Evolutionary conservation across 2,113 vertebrate genomes (phyloP), one percentile per base, ranked within the genome.

Genomic region (Centropristis striata): DNA sequence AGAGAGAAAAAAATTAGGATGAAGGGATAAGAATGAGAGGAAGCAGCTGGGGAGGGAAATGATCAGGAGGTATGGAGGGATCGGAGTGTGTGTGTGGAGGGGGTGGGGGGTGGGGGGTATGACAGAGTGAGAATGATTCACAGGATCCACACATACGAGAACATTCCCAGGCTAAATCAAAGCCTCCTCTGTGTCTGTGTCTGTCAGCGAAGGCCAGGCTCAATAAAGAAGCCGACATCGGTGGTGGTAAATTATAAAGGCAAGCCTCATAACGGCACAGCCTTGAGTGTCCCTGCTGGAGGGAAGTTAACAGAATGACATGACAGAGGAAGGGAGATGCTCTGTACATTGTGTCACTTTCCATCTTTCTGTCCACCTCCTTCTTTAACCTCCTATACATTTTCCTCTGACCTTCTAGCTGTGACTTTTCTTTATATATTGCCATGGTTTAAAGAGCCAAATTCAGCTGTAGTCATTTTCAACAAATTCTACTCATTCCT

Each of bases 181-280:
- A 92, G 71, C 53, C 75, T 84, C 36, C 79, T 89, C 77, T 74
- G 73, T 41, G 79, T 85, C 80, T 54, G 67, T 7, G 79, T 86
- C 81, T 90, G 84, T 90, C 88, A 89, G 86, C 20, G 80, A 92
- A 91, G 92, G 90, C 91, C 93, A 92, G 71, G 60, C 78, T 91
- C 89, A 83, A 90, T 90, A 90, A 89, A 87, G 77, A 27, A 78
- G 41, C 72, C 42, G 53, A 88, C 86, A 88, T 69, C 60, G 9
- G 71, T 25, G 46, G 70, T 73, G 82, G 67, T 87, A 81, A 85
- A 86, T 90, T 75, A 90, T 77, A 84, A 89, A 92, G 81, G 77
- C 67, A 53, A 81, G 73, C 39, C 74, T 90, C 81, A 80, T 78
- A 67, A 85, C 64, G 0, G 20, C 74, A 51, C 81, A 81, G 86